Evolutionary conservation across 1,140 invertebrate species (phyloP).

Genomic region (Heliconius eleuchia): DNA sequence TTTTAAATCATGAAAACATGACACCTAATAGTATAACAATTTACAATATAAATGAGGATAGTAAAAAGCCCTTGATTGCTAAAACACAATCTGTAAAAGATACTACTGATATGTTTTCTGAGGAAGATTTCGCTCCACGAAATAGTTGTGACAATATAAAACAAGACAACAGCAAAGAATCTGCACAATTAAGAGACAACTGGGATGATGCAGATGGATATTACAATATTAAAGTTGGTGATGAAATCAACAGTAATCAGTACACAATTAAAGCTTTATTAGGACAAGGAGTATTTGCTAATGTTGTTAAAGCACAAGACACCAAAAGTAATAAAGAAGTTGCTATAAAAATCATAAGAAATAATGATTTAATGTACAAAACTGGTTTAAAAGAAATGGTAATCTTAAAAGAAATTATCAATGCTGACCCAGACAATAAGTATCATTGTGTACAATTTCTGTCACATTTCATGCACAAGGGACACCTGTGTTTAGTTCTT

Average conservation of each 20-base stretch:
- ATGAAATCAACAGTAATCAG: constrained; percentile 91
- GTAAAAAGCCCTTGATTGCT: constrained; percentile 13
- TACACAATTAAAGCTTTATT: constrained; percentile 98
- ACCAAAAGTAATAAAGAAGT: constrained; percentile 92
- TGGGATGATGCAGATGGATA: constrained; percentile 99
- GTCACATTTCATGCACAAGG: constrained; percentile 94
- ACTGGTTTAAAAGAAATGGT: constrained; percentile 98
- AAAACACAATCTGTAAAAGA: constrained; percentile 41
- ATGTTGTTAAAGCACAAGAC: constrained; percentile 96
- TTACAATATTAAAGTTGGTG: constrained; percentile 96
- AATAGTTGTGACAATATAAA: constrained; percentile 87
- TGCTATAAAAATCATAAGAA: constrained; percentile 99
- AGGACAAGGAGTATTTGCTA: constrained; percentile 99
- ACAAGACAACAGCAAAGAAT: constrained; percentile 87
- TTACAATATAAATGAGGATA: constrained; percentile 23
- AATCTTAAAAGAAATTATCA: constrained; percentile 95
- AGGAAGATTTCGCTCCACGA: constrained; percentile 70
- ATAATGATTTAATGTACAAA: constrained; percentile 99
- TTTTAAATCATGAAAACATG: constrained; percentile 27
- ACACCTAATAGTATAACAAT: constrained; percentile 30
- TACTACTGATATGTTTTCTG: constrained; percentile 73
- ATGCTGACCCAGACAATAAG: constrained; percentile 97
- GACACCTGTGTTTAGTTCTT: constrained; percentile 99
- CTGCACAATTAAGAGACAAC: constrained; percentile 95
- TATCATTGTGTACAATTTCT: constrained; percentile 97